A percentile compares a stretch with the other conserved stretches of the same genome.
Evolutionary conservation across 2,113 vertebrate species (phyloP).

Genomic region (Brachypodius melanocephalos): DNA sequence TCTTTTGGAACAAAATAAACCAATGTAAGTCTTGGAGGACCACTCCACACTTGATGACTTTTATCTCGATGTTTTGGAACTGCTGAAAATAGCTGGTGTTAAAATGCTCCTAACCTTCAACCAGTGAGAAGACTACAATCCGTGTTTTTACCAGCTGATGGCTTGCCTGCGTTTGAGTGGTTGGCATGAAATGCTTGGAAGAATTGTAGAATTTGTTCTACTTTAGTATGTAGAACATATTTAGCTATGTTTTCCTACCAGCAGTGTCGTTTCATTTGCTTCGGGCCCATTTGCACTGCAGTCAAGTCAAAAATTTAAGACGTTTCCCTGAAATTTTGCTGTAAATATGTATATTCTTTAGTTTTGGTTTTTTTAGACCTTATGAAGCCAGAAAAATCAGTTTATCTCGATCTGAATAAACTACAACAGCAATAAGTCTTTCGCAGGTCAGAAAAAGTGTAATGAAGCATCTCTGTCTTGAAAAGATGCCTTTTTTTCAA

Average conservation of each 20-base stretch:
- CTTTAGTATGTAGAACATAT: rapidly evolving
- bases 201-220: background rate
- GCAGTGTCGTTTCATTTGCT: background rate
- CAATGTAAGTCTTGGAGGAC: background rate
- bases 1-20: background rate
- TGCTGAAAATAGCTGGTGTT: background rate
- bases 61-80: background rate
- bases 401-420: background rate
- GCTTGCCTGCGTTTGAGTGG: background rate
- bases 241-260: background rate
- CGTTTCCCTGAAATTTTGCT: background rate
- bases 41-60: background rate
- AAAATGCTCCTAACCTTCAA: background rate
- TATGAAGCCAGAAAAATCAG: background rate
- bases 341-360: background rate
- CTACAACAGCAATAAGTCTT: background rate
- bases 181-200: background rate
- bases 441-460: background rate
- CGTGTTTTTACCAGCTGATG: background rate
- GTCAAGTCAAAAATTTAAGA: background rate
- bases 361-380: background rate
- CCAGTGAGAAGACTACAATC: background rate
- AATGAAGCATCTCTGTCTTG: background rate
- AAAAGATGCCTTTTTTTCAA: background rate
- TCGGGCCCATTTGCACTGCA: background rate